Base-by-base conservation (phyloP, 1,140 invertebrate species). In the Zaprionus kolodkinae region DNA sequence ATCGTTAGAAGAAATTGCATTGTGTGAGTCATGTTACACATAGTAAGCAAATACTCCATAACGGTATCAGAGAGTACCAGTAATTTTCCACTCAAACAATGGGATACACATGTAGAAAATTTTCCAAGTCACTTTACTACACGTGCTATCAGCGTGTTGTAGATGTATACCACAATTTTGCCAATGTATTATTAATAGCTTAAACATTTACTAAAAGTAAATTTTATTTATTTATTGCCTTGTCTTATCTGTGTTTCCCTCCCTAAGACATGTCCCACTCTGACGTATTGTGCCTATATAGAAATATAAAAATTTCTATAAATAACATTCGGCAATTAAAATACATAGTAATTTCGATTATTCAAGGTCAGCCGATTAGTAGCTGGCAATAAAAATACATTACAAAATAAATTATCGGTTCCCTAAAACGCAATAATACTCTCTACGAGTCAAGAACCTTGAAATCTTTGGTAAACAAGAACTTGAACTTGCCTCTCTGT, bases 361-460 rank as follows among this genome's bases (percentile, higher is more conserved):
- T 69, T 71, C 81, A 84, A 84, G 81, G 81, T 81, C 81, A 71
- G 62, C 38, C 38, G 54, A 79, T 76, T 38, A 35, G 45, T 25
- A 54, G 11, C 5, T 6, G 13, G 27, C 21, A 15, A 55, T n/a
- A 33, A 55, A 68, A 72, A 30, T 21, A 11, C 36, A 63, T 75
- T 60, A 66, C n/a, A 73, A 17, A 36, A 9, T 15, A 59, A 36
- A n/a, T 38, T 59, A 50, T n/a, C 10, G 25, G 33, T 17, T 68
- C 35, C 21, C 12, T 27, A 17, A 17, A 56, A 68, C 43, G 38
- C 30, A 43, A 30, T 48, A 36, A n/a, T n/a, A n/a, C n/a, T n/a
- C 40, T 35, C 27, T 33, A 21, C 1, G 21, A 43, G 52, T 60
- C 55, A 59, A 59, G 27, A 72, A 60, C 40, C 30, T 64, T 67